These are phyloP conservation scores for Rhinella marina DNA, from an alignment of 2,797 vertebrate genomes.

Conservation along the genomic window DNA sequence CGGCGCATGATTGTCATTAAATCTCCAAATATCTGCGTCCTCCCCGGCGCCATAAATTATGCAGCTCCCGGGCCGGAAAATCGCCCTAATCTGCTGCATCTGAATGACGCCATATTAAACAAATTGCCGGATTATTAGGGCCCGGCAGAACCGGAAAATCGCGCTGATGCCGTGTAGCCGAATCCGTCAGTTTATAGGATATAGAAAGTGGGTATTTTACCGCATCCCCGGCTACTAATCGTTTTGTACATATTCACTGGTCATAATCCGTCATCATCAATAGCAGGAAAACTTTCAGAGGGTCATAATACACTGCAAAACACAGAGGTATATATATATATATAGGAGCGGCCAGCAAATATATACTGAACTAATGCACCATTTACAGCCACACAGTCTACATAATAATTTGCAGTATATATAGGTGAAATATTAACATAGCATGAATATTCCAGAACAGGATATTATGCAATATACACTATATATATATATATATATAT, in stretches of 20 bases:
- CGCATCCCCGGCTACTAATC: background rate
- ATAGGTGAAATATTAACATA: too few relatives aligned
- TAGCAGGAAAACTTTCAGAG: background rate
- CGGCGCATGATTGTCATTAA: conserved; percentile 80
- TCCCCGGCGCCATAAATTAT: conserved; percentile 67
- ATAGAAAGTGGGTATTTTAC: background rate
- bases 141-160: conserved; percentile 52
- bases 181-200: background rate
- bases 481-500: too few relatives aligned
- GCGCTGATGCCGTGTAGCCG: conserved; percentile 54
- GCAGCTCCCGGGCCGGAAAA: conserved; percentile 72
- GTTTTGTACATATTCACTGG: background rate
- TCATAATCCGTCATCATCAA: background rate
- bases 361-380: too few relatives aligned
- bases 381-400: too few relatives aligned
- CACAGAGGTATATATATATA: too few relatives aligned
- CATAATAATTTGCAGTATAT: too few relatives aligned
- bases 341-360: too few relatives aligned
- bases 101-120: conserved; percentile 65
- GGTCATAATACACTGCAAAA: background rate
- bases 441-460: too few relatives aligned
- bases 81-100: conserved; percentile 72
- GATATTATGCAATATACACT: too few relatives aligned
- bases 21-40: conserved; percentile 69
- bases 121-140: conserved; percentile 68